A percentile compares a stretch with the other conserved stretches of the same genome.
Evolutionary conservation across 1,140 invertebrate genomes (phyloP).

Genomic region (Gonioctena quinquepunctata): DNA sequence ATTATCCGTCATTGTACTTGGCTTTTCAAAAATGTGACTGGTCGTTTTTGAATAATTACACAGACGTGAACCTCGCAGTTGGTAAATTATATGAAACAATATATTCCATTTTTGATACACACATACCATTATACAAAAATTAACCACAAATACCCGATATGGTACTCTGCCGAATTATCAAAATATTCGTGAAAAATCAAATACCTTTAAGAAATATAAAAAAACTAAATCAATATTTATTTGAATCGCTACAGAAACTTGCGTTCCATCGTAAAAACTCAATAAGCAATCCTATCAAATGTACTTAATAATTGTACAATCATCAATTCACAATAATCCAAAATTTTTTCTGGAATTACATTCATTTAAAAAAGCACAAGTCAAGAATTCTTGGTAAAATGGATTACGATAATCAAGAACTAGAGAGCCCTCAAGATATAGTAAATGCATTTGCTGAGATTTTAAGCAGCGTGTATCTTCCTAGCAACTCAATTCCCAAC

Average conservation of each 20-base stretch:
- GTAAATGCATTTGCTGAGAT: neutral
- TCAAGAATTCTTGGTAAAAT: neutral
- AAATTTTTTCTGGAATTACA: neutral
- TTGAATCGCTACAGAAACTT: neutral
- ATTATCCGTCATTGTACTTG: no score
- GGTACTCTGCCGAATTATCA: neutral
- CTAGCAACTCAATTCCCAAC: neutral
- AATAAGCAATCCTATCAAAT: neutral
- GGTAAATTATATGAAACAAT: no score
- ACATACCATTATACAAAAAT: no score
- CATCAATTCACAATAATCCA: no score
- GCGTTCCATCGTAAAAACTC: neutral
- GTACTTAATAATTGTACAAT: neutral
- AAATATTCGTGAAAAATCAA: neutral
- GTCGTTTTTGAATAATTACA: no score
- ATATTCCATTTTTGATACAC: no score
- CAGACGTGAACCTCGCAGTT: no score
- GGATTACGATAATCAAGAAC: neutral
- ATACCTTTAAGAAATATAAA: no score
- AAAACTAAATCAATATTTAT: neutral
- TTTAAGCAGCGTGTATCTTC: neutral
- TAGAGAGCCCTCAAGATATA: neutral
- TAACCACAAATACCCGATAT: no score
- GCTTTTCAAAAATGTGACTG: no score
- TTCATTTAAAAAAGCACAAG: neutral